Base-by-base conservation (phyloP, 53 echinoderm and acorn worm species). In the Temnopleurus reevesii region DNA sequence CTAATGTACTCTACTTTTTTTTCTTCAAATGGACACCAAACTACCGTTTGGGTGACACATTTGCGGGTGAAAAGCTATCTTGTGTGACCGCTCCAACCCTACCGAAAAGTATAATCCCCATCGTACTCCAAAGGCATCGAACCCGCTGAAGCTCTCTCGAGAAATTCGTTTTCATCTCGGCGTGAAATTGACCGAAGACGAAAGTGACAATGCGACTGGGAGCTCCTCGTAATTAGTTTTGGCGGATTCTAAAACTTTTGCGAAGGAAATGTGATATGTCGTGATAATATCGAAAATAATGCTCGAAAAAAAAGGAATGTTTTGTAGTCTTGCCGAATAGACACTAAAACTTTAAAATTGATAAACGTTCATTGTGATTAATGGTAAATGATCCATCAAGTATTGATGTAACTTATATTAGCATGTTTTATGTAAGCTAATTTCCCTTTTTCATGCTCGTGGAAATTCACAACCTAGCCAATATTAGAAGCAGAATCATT, bases 121-220 rank as follows among this genome's bases (percentile, higher is more conserved):
- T 17, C 41, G 38, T 49, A 49, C 23, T 41, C 55, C n/a, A 23
- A 41, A 85, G 85, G 60, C 85, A 85, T 60, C 85, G 85, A 85
- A 85, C 85, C 85, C 85, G 24, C 44, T 13, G 25, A 60, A 21
- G n/a, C 85, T 85, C 85, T 85, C 85, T 23, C 19, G 83, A 85
- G 85, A 85, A 85, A 85, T 85, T 12, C 61, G 27, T 12, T 45
- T 17, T 38, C 85, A 85, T 36, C 27, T 23, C 44, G 26, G 59
- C 85, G 85, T 85, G 85, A 85, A 85, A 85, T 85, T 85, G 60
- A 58, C 58, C 60, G 60, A 85, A 45, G 0, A 44, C 44, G 60
- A 85, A 61, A 85, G 85, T 85, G 85, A 61, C 85, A 85, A 60
- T 60, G 27, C 85, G 85, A 85, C 85, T 21, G 85, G 85, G 85